Evolutionary conservation across 1,140 invertebrate species (phyloP).

Genomic region (Agraylea sexmaculata): DNA sequence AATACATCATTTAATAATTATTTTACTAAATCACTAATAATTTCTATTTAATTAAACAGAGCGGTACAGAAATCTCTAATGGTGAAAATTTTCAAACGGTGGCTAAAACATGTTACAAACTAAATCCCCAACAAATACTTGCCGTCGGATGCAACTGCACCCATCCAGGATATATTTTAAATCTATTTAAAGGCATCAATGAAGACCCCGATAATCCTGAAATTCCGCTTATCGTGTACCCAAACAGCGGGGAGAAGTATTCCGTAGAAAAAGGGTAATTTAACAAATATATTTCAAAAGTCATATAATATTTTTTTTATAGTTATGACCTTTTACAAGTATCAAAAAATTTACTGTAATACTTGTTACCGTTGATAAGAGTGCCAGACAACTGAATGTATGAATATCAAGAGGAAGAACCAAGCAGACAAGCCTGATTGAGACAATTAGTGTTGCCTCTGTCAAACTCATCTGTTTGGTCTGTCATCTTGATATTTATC

Average conservation of each 20-base stretch:
- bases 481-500: too few species aligned
- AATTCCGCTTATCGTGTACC: conserved; percentile 52
- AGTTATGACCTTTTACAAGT: too few species aligned
- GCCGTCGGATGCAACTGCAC: conserved; percentile 66
- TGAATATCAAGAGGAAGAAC: too few species aligned
- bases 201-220: conserved; percentile 16
- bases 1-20: conserved; percentile 6
- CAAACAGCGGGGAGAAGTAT: conserved; percentile 56
- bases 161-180: conserved; percentile 42
- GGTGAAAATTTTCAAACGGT: conserved; percentile 50
- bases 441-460: too few species aligned
- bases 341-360: too few species aligned
- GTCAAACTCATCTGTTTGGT: too few species aligned
- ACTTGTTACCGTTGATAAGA: too few species aligned
- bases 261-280: conserved; percentile 11
- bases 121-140: conserved; percentile 44
- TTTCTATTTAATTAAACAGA: conserved; percentile 22
- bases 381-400: too few species aligned
- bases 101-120: conserved; percentile 39
- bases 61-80: conserved; percentile 39
- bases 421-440: too few species aligned
- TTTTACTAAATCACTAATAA: conserved; percentile 1
- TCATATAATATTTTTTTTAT: too few species aligned
- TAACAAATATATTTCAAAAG: too few species aligned
- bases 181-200: conserved; percentile 43